Evolutionary conservation across 2,888 invertebrate genomes (phyloP).

Genomic region (Tanytarsus gracilentus): DNA sequence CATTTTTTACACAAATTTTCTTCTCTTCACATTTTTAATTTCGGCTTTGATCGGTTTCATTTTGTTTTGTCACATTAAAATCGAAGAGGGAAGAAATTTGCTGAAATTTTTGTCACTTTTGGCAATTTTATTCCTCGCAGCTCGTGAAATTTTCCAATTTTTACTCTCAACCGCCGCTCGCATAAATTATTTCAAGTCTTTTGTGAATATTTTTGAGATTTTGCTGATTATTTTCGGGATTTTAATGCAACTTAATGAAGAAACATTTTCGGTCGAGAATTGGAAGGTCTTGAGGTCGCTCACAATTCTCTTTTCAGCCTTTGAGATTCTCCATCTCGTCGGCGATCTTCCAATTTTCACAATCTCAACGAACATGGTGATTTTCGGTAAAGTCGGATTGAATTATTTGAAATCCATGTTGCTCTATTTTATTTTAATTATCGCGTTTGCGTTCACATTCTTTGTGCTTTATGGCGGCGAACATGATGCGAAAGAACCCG

Average conservation of each 20-base stretch:
- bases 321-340: constrained; percentile 59
- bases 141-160: constrained; percentile 60
- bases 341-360: constrained; percentile 63
- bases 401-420: constrained; percentile 63
- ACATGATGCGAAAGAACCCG: constrained; percentile 36
- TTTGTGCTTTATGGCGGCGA: constrained; percentile 53
- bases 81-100: neutral
- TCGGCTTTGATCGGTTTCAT: constrained; percentile 59
- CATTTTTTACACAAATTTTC: constrained; percentile 62
- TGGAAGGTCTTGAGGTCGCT: constrained; percentile 57
- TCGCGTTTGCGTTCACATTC: constrained; percentile 67
- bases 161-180: constrained; percentile 55
- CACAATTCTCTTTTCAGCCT: constrained; percentile 59
- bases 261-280: constrained; percentile 43
- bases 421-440: constrained; percentile 64
- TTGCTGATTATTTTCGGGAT: neutral
- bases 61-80: constrained; percentile 48
- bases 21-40: constrained; percentile 62
- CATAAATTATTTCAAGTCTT: constrained; percentile 57
- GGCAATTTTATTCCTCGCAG: constrained; percentile 41
- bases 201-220: constrained; percentile 50
- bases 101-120: neutral
- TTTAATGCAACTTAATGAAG: constrained; percentile 42
- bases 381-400: constrained; percentile 63
- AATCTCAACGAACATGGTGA: constrained; percentile 55